Base-by-base conservation (phyloP, 2,888 invertebrate genomes). In the Tetropium fuscum region DNA sequence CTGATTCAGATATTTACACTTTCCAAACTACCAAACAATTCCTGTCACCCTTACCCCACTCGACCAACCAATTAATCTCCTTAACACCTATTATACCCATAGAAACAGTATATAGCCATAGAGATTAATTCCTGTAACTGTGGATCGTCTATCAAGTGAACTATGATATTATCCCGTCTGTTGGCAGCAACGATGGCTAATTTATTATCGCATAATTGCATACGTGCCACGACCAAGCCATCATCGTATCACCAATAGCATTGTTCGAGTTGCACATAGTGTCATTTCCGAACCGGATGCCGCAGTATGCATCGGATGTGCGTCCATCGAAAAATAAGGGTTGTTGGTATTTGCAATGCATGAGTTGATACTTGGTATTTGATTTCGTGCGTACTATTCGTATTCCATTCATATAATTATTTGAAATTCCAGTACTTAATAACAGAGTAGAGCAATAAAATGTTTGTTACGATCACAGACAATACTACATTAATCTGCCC, bases 141-240 rank as follows among this genome's bases (percentile, higher is more conserved):
- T 62, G 47, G 62, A 57, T 58, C 66, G 59, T 66, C 63, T 61
- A 63, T 66, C 63, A 66, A 64, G 53, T 57, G 57, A 53, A 53
- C 59, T 64, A 43, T 58, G 59, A 63, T 64, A 63, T 61, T 64
- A 63, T 51, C 45, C 58, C 55, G 61, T 61, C 63, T 64, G 66
- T 61, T 63, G 49, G 61, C 64, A 67, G 61, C 66, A 63, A 63
- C 64, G 59, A 66, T 68, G 44, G 59, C 63, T 67, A 69, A 70
- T 70, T 70, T 68, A 70, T 70, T 65, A 66, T 57, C 41, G 63
- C 36, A 59, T 69, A 70, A 70, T 70, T 70, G 70, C 67, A 60
- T 68, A 68, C 65, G 69, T 69, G 70, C 69, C 70, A 70, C 43
- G 10, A 40, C 54, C 69, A 70, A 63, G 56, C 60, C 63, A n/a